These are phyloP conservation scores for Channa striata DNA, from an alignment of 2,797 vertebrate species.

Conservation along the genomic window DNA sequence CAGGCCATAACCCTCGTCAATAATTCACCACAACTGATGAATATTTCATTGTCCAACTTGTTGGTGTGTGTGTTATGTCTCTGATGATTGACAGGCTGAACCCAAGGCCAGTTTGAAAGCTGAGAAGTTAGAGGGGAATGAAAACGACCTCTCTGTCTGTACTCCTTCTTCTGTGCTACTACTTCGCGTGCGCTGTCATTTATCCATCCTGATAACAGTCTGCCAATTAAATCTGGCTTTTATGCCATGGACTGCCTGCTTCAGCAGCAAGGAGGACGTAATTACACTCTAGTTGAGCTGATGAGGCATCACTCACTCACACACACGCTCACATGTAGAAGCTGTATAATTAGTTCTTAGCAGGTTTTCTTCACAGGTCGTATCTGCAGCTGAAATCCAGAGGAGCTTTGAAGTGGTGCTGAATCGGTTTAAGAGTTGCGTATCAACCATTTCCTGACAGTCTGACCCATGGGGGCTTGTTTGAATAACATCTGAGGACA, in stretches of 20 bases:
- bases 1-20: slow-evolving; percentile 58
- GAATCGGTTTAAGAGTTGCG: slow-evolving; percentile 8
- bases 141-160: background rate
- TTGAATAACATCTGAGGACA: background rate
- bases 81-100: slow-evolving; percentile 56
- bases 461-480: background rate
- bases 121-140: background rate
- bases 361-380: slow-evolving; percentile 23
- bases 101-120: slow-evolving; percentile 40
- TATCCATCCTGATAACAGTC: slow-evolving; percentile 45
- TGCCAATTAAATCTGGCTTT: slow-evolving; percentile 44
- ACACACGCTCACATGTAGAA: slow-evolving; percentile 10
- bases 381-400: slow-evolving; percentile 38
- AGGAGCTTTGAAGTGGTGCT: slow-evolving; percentile 44
- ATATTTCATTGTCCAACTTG: slow-evolving; percentile 63
- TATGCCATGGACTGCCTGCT: slow-evolving; percentile 18
- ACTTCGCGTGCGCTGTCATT: slow-evolving; percentile 11
- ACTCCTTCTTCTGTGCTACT: background rate
- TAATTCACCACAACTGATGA: slow-evolving; percentile 57
- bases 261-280: slow-evolving; percentile 21
- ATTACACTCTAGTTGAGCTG: slow-evolving; percentile 37
- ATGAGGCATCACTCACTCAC: slow-evolving; percentile 37
- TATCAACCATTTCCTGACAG: slow-evolving; percentile 5
- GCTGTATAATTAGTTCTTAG: slow-evolving; percentile 39
- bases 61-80: slow-evolving; percentile 24